A percentile compares a stretch with the other conserved stretches of the same genome.
Evolutionary conservation across 2,888 invertebrate genomes (phyloP).

Genomic region (Meloe dianella): DNA sequence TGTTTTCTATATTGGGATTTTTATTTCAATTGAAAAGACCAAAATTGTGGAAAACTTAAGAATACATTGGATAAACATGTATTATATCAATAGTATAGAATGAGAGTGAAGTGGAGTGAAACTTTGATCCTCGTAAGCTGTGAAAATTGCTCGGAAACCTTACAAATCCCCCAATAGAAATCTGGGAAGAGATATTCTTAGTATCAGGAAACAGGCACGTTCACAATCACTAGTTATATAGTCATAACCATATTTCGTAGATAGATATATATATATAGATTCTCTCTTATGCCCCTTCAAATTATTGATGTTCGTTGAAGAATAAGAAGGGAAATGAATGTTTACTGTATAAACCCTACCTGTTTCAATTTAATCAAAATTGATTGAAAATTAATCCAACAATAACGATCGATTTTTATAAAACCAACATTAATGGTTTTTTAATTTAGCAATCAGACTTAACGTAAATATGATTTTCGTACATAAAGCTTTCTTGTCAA

Average conservation of each 20-base stretch:
- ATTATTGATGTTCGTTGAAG: not conserved
- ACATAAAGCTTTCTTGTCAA: not conserved
- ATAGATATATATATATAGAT: not conserved
- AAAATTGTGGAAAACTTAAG: conserved; percentile 27
- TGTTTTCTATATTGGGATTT: not conserved
- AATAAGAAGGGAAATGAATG: not conserved
- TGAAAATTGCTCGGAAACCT: conserved; percentile 49
- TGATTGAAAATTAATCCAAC: not conserved
- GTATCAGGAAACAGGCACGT: conserved; percentile 37
- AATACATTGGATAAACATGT: conserved; percentile 36
- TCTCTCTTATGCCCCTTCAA: too few relatives aligned
- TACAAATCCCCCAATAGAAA: conserved; percentile 45
- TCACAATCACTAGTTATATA: conserved; percentile 36
- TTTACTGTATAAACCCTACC: too few relatives aligned
- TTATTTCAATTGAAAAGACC: not conserved
- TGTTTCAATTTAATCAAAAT: not conserved
- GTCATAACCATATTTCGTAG: conserved; percentile 24
- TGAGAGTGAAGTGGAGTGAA: conserved; percentile 40
- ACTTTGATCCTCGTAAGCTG: conserved; percentile 47
- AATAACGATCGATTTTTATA: not conserved
- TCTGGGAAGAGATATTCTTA: conserved; percentile 40
- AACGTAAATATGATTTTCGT: not conserved
- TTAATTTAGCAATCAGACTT: conserved; percentile 6
- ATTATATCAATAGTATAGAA: not conserved
- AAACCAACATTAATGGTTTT: not conserved